phyloP scores from a whole-genome alignment of 2,113 vertebrate genomes.

The Cnemophilus loriae region DNA sequence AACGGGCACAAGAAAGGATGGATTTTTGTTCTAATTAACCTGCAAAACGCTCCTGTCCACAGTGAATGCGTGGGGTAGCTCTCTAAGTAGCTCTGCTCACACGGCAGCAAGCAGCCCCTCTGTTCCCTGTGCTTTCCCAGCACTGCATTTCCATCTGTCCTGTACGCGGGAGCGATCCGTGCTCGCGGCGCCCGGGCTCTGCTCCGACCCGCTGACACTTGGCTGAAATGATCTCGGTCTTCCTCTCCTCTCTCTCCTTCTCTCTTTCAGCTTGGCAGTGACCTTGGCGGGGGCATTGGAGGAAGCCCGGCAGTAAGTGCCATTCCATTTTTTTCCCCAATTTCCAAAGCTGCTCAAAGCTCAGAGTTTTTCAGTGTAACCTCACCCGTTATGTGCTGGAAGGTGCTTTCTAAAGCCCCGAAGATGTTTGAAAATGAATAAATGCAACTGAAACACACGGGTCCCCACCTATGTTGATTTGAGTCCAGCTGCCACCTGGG shows the following conservation, averaged over 20 bases:
- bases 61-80: background rate
- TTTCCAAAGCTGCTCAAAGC: slow-evolving; percentile 37
- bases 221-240: slow-evolving; percentile 75
- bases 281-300: slow-evolving; percentile 99
- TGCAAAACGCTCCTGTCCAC: background rate
- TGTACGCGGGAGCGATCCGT: background rate
- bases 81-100: background rate
- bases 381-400: background rate
- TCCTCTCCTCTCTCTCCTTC: slow-evolving; percentile 73
- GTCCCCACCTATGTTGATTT: background rate
- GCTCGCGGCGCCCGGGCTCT: background rate
- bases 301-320: slow-evolving; percentile 99
- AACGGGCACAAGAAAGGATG: background rate
- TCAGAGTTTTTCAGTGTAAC: background rate
- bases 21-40: background rate
- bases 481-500: slow-evolving; percentile 21
- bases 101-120: background rate
- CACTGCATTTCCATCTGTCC: background rate
- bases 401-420: background rate
- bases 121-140: slow-evolving; percentile 12
- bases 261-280: slow-evolving; percentile 97
- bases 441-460: background rate
- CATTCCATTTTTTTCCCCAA: slow-evolving; percentile 69
- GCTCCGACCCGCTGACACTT: slow-evolving; percentile 44
- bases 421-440: background rate